Evolutionary conservation across 2,888 invertebrate genomes (phyloP).

Genomic region (Lepidonotus clava): DNA sequence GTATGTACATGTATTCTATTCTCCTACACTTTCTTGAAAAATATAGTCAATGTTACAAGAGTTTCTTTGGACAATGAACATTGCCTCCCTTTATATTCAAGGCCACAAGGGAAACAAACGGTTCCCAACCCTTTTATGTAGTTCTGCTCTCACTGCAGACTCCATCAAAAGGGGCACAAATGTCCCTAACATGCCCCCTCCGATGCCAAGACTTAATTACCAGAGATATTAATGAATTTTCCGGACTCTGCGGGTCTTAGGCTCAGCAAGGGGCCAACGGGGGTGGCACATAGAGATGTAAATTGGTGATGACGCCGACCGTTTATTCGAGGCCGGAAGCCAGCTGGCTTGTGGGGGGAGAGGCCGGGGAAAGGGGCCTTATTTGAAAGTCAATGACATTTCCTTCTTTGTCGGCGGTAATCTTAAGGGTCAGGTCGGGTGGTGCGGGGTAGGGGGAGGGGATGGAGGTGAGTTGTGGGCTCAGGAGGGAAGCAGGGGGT

Average conservation of each 20-base stretch:
- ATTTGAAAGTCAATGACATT: slow-evolving; percentile 48
- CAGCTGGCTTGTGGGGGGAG: not conserved
- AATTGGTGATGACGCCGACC: not conserved
- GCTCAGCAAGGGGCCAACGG: not conserved
- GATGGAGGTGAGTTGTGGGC: not conserved
- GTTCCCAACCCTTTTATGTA: too few species aligned
- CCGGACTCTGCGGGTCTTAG: not conserved
- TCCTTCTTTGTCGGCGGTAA: slow-evolving; percentile 27
- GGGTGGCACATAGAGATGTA: slow-evolving; percentile 27
- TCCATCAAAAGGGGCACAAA: too few species aligned
- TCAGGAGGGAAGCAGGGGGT: not conserved
- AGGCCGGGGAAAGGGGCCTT: not conserved
- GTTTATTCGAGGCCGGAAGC: not conserved
- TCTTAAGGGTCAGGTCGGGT: not conserved
- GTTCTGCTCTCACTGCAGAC: too few species aligned
- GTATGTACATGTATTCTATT: too few species aligned
- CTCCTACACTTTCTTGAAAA: too few species aligned
- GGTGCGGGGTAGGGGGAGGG: not conserved
- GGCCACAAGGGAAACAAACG: too few species aligned
- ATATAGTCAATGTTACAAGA: too few species aligned
- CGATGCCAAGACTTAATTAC: slow-evolving; percentile 33
- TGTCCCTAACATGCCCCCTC: too few species aligned
- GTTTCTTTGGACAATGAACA: too few species aligned
- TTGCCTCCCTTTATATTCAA: too few species aligned
- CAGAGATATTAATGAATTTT: slow-evolving; percentile 42